Base-by-base conservation (phyloP, 2,113 vertebrate genomes). In the Entomyzon cyanotis region DNA sequence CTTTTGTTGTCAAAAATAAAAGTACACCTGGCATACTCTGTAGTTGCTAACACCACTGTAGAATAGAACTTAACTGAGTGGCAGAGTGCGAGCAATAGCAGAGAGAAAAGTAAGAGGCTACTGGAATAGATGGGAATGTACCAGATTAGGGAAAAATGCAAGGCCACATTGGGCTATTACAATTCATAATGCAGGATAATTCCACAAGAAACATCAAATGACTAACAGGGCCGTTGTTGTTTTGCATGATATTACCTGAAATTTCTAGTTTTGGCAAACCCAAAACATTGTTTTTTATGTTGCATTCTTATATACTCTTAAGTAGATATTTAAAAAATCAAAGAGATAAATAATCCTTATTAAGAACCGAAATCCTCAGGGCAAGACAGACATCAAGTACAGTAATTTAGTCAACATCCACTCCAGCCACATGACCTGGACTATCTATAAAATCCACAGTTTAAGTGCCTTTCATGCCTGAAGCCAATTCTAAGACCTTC, bases 1-100 rank as follows among this genome's bases (percentile, higher is more conserved):
- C 70, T 87, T 97, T 47, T 47, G 24, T 46, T 49, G 46, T 81
- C 82, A 73, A 90, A 93, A 96, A 93, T 56, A 86, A 71, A 87
- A 94, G 41, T 63, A 75, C 50, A 95, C 33, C 76, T 46, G 46
- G 60, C 35, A 55, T 42, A 49, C 46, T 87, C 67, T 41, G 42
- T 82, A 92, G 70, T 31, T 25, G 62, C 56, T 44, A 70, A 74
- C 18, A n/a, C n/a, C 28, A 49, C 41, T 37, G 33, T 1, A 77
- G 50, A 42, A 47, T 4, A 58, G 67, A n/a, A 82, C 18, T 41
- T 15, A 59, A 44, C 35, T 42, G 65, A 89, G 56, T 20, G 27
- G 44, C 60, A 93, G 27, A 52, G 52, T 4, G 20, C 16, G 33
- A 87, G n/a, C 41, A 76, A 65, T 3, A 63, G 33, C 47, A 78